phyloP scores from a whole-genome alignment of 2,888 invertebrate species.

The Dione juno region DNA sequence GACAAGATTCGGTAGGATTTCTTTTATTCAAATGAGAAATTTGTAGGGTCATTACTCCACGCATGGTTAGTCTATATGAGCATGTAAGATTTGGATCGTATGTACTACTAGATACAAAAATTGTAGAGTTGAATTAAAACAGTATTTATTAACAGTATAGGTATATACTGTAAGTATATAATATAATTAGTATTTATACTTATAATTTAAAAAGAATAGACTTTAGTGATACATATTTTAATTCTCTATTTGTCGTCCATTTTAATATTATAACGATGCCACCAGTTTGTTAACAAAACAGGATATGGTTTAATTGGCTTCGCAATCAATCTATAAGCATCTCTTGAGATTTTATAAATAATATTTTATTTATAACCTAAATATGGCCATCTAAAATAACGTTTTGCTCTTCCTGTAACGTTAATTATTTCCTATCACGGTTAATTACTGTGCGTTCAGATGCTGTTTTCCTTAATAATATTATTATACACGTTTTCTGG shows the following conservation, averaged over 20 bases:
- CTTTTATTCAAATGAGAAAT: slow-evolving; percentile 55
- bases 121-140: background rate
- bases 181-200: no score
- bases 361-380: background rate
- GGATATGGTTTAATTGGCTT: no score
- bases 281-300: no score
- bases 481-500: slow-evolving; percentile 14
- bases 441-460: slow-evolving; percentile 57
- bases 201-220: no score
- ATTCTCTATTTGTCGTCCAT: no score
- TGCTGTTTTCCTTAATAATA: slow-evolving; percentile 49
- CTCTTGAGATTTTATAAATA: background rate
- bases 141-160: background rate
- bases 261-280: no score
- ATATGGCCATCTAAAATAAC: background rate
- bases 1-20: slow-evolving; percentile 54
- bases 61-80: slow-evolving; percentile 31
- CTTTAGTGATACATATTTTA: no score
- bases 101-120: background rate
- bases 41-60: slow-evolving; percentile 48
- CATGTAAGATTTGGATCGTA: background rate
- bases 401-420: background rate
- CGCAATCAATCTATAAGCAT: background rate
- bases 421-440: slow-evolving; percentile 17
- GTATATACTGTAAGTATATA: no score